Evolutionary conservation across 2,113 vertebrate species (phyloP).

Genomic region (Aleadryas rufinucha): DNA sequence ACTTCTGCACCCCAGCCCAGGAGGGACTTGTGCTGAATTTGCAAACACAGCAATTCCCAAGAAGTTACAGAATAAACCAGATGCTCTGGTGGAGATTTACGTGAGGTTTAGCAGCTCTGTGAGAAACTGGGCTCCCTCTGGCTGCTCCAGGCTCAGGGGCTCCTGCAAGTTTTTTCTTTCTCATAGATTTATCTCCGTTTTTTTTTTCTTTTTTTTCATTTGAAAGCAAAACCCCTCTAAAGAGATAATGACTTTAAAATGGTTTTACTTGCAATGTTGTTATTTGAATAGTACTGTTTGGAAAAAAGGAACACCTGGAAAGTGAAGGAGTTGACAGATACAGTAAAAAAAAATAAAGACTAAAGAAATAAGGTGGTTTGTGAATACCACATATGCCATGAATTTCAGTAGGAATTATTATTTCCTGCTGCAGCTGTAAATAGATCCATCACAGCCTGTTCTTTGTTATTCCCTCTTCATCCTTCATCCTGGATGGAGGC

Average conservation of each 20-base stretch:
- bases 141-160: neutral
- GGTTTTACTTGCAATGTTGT: neutral
- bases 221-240: neutral
- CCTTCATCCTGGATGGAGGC: neutral
- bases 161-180: neutral
- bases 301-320: neutral
- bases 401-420: conserved; percentile 47
- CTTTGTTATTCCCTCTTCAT: conserved; percentile 18
- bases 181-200: neutral
- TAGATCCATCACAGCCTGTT: conserved; percentile 36
- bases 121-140: neutral
- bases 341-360: neutral
- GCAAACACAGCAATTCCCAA: neutral
- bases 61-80: neutral
- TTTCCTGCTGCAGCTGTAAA: conserved; percentile 50
- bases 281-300: neutral
- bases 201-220: neutral
- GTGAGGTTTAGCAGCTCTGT: neutral
- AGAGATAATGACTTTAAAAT: neutral
- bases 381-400: conserved; percentile 18
- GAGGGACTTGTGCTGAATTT: neutral
- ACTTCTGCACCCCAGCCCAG: neutral
- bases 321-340: conserved; percentile 6
- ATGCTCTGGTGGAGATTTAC: neutral
- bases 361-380: conserved; percentile 17